These are phyloP conservation scores for Digitonthophagus gazella DNA, from an alignment of 2,888 invertebrate genomes.

Conservation along the genomic window DNA sequence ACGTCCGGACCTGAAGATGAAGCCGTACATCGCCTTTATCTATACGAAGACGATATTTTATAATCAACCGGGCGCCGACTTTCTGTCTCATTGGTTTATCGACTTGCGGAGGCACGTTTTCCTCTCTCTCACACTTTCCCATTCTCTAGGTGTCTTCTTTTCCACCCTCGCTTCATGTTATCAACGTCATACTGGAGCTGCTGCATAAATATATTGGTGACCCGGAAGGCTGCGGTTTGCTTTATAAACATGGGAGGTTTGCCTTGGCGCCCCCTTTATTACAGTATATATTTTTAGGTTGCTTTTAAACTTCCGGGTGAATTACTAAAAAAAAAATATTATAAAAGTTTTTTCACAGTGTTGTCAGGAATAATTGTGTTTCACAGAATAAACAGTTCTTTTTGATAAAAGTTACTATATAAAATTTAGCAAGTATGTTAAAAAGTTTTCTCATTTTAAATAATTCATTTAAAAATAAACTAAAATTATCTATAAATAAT, in stretches of 20 bases:
- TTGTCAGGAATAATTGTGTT: too few species aligned
- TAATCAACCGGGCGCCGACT: not conserved
- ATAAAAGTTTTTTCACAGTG: too few species aligned
- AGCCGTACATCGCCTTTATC: not conserved
- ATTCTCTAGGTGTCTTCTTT: not conserved
- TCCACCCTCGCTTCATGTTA: not conserved
- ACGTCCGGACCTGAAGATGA: not conserved
- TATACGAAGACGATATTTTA: not conserved
- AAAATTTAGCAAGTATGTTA: too few species aligned
- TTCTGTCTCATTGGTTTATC: not conserved
- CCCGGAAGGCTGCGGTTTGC: not conserved
- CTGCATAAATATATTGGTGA: not conserved
- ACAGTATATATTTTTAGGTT: not conserved
- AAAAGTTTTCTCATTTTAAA: too few species aligned
- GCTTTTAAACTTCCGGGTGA: too few species aligned
- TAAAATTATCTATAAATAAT: too few species aligned
- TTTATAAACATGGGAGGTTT: not conserved
- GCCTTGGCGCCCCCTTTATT: not conserved
- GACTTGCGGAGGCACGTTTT: not conserved
- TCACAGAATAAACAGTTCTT: too few species aligned
- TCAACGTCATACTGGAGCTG: not conserved
- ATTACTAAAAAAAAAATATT: too few species aligned
- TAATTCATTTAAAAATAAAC: too few species aligned
- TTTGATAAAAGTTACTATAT: too few species aligned
- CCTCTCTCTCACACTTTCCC: not conserved